These are phyloP conservation scores for Merodon equestris DNA, from an alignment of 2,888 invertebrate genomes.

Conservation along the genomic window DNA sequence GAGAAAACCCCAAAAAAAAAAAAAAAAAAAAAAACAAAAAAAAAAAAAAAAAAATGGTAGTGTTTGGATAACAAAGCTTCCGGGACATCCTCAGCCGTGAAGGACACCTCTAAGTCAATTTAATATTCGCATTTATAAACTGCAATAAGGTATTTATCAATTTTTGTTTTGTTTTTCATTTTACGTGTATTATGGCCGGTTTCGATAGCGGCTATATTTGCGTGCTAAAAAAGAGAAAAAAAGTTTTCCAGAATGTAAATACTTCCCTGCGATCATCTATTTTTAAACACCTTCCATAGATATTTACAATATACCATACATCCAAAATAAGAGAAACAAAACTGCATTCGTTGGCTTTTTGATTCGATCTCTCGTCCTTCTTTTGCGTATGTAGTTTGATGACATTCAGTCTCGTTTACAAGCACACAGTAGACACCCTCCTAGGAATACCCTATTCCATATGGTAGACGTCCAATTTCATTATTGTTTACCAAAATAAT, in stretches of 20 bases:
- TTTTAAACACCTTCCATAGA: conserved; percentile 35
- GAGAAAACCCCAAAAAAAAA: conserved; percentile 23
- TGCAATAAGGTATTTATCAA: conserved; percentile 25
- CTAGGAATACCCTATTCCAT: conserved; percentile 18
- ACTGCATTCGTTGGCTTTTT: conserved; percentile 1
- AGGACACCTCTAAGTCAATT: conserved; percentile 48
- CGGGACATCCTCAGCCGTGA: conserved; percentile 16
- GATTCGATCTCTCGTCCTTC: conserved; percentile 17
- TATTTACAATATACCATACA: conserved; percentile 16
- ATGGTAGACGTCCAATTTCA: conserved; percentile 51
- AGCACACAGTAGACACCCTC: too few species aligned
- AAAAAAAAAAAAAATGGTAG: conserved; percentile 44
- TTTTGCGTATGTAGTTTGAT: conserved; percentile 25
- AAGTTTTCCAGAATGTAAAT: not conserved
- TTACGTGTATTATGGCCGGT: too few species aligned
- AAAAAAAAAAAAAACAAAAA: conserved; percentile 30
- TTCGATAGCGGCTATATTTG: not conserved
- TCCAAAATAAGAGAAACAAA: conserved; percentile 1
- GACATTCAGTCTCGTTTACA: too few species aligned
- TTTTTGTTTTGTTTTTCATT: not conserved
- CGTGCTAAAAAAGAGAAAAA: conserved; percentile 29
- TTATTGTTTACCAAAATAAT: too few species aligned
- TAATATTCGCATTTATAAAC: conserved; percentile 12
- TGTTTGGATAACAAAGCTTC: conserved; percentile 53
- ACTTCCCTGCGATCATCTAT: conserved; percentile 31